Evolutionary conservation across 2,797 vertebrate species (phyloP).

Genomic region (Cuniculus paca): DNA sequence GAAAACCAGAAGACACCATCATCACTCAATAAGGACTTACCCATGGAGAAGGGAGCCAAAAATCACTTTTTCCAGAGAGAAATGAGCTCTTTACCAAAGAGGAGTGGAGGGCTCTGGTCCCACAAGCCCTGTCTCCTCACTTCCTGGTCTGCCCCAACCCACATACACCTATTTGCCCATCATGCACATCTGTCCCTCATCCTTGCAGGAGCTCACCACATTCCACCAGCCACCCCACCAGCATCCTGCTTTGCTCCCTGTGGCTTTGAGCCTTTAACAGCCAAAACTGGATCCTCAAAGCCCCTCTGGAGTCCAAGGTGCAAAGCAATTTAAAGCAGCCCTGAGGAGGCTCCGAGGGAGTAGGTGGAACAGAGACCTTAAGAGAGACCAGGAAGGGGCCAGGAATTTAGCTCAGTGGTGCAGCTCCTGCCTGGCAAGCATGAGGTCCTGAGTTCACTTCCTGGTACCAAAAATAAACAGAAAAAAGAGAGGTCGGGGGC

Average conservation of each 20-base stretch:
- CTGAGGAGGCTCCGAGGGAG: neutral
- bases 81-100: slow-evolving; percentile 62
- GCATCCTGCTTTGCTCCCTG: neutral
- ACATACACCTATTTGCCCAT: neutral
- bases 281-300: neutral
- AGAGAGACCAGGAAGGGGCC: neutral
- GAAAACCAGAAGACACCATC: slow-evolving; percentile 75
- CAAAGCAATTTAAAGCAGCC: neutral
- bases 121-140: neutral
- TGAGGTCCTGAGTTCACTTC: no score
- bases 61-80: slow-evolving; percentile 8
- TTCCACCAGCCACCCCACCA: neutral
- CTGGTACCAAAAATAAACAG: no score
- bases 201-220: neutral
- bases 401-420: no score
- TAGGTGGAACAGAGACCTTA: neutral
- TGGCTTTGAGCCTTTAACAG: neutral
- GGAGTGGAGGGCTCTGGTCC: rapidly evolving
- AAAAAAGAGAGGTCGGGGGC: neutral
- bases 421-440: no score
- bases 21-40: slow-evolving; percentile 51
- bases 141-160: neutral
- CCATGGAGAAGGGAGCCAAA: slow-evolving; percentile 45
- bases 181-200: neutral
- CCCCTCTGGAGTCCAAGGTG: neutral